These are phyloP conservation scores for Ceratitis capitata DNA, from an alignment of 1,140 invertebrate species.

Conservation along the genomic window DNA sequence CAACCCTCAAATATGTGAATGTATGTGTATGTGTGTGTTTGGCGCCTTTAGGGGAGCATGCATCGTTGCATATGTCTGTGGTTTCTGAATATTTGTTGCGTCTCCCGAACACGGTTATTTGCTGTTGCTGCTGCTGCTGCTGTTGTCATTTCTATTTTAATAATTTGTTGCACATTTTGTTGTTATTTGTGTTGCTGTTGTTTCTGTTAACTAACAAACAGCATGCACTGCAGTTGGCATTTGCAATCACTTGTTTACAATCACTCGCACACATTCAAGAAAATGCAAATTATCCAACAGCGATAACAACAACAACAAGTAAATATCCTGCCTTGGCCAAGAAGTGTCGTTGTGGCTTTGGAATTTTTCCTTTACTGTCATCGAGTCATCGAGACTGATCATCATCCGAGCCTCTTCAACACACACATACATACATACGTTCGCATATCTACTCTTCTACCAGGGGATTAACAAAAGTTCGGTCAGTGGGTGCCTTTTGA, in stretches of 20 bases:
- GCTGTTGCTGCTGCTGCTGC: slow-evolving; percentile 35
- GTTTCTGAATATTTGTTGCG: slow-evolving; percentile 42
- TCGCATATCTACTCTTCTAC: too few species aligned
- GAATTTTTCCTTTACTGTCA: neutral
- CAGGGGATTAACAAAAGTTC: too few species aligned
- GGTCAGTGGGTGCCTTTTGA: too few species aligned
- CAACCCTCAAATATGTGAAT: neutral
- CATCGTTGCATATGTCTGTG: slow-evolving; percentile 56
- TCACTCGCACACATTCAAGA: neutral
- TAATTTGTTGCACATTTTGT: slow-evolving; percentile 47
- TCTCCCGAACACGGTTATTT: neutral
- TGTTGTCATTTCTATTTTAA: slow-evolving; percentile 41
- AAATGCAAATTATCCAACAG: slow-evolving; percentile 62
- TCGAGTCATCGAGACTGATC: neutral
- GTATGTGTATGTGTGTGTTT: neutral
- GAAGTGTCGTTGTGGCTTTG: neutral
- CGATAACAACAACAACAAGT: too few species aligned
- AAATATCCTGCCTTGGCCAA: too few species aligned
- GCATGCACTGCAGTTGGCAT: slow-evolving; percentile 41
- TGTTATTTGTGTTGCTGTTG: slow-evolving; percentile 41
- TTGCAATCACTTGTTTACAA: slow-evolving; percentile 9
- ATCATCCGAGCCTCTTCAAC: neutral
- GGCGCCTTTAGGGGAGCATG: neutral
- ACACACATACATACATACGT: neutral
- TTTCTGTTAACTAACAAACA: slow-evolving; percentile 30